These are phyloP conservation scores for Nannobrachium achirus DNA, from an alignment of 2,113 vertebrate species.

Conservation along the genomic window DNA sequence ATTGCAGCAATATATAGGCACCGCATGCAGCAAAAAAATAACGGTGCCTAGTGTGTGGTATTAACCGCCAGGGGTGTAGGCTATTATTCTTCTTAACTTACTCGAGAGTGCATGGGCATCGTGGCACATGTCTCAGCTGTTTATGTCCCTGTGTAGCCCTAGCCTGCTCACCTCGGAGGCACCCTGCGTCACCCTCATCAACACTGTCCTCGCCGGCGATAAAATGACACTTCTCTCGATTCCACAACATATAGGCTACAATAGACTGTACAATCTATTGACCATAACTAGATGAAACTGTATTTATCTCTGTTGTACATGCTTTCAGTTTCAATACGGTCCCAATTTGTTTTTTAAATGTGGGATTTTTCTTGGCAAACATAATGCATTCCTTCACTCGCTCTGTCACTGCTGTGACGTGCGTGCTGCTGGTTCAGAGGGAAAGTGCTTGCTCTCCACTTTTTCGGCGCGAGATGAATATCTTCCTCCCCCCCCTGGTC, in stretches of 20 bases:
- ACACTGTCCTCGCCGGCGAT: background rate
- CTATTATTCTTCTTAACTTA: too few species aligned
- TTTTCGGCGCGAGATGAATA: slow-evolving; percentile 50
- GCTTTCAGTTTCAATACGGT: slow-evolving; percentile 4
- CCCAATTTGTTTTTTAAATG: background rate
- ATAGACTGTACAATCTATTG: background rate
- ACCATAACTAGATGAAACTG: background rate
- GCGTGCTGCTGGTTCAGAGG: slow-evolving; percentile 57
- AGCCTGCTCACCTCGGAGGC: background rate
- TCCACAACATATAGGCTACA: background rate
- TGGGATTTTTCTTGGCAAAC: slow-evolving; percentile 3
- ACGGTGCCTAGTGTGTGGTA: background rate
- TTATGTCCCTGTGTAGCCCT: slow-evolving; percentile 49
- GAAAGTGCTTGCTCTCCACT: slow-evolving; percentile 70
- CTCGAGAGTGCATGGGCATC: background rate
- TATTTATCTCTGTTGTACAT: background rate
- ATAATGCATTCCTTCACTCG: background rate
- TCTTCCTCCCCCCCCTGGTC: slow-evolving; percentile 39
- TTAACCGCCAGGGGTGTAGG: background rate
- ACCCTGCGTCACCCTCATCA: background rate
- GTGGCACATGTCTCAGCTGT: slow-evolving; percentile 19
- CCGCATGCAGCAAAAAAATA: background rate
- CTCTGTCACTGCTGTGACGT: background rate
- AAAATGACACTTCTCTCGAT: background rate
- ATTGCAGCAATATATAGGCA: slow-evolving; percentile 12